Conservation (phyloP, 2,797 vertebrate species). For the Poeciliopsis gracilis region DNA sequence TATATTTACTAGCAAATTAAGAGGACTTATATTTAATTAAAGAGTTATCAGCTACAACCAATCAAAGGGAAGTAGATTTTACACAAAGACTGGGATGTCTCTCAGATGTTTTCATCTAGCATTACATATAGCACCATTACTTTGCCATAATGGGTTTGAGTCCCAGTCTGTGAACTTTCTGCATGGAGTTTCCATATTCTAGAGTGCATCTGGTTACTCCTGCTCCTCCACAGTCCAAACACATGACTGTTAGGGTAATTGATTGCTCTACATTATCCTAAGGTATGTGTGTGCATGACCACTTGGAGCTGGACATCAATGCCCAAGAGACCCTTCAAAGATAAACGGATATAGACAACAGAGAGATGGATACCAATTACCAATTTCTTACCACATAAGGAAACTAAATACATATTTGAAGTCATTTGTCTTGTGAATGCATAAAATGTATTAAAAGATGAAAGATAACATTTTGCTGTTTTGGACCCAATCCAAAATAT, state of each 20-base stretch:
- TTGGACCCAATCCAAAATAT: background rate
- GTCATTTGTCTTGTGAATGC: background rate
- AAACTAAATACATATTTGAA: background rate
- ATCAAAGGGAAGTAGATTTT: constrained; percentile 35
- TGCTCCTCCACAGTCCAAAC: background rate
- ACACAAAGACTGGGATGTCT: constrained; percentile 16
- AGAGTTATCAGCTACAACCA: constrained; percentile 32
- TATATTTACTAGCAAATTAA: constrained; percentile 39
- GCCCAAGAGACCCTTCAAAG: background rate
- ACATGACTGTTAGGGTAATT: background rate
- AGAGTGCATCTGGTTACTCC: background rate
- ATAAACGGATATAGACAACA: background rate
- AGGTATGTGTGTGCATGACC: background rate
- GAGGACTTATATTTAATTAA: constrained; percentile 67
- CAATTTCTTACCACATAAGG: background rate
- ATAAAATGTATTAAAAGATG: background rate
- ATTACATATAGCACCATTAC: background rate
- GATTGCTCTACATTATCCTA: too few relatives aligned
- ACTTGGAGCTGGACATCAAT: background rate
- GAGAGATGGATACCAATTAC: background rate
- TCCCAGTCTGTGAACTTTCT: background rate
- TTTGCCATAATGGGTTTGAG: background rate
- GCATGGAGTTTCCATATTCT: background rate
- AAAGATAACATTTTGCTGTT: background rate
- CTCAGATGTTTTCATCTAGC: constrained; percentile 25